These are phyloP conservation scores for Corythornis vintsioides DNA, from an alignment of 2,113 vertebrate species.

Conservation along the genomic window DNA sequence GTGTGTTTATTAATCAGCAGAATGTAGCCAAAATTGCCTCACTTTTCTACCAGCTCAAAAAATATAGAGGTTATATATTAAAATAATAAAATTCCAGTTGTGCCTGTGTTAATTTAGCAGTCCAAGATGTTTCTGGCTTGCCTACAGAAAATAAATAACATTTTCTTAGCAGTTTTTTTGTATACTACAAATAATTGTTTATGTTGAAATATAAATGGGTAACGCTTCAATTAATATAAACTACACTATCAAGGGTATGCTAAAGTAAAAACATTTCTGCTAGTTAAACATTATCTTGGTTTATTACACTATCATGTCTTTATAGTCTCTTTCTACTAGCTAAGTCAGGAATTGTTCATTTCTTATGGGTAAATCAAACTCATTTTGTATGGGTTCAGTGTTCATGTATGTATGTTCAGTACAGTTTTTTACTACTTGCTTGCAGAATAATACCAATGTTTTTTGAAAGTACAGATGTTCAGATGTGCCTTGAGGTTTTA, in stretches of 20 bases:
- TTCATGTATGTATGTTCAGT: neutral
- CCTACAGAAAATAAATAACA: neutral
- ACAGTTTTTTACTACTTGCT: neutral
- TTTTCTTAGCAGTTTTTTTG: neutral
- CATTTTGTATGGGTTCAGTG: neutral
- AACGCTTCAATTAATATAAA: neutral
- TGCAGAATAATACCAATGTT: neutral
- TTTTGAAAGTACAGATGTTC: neutral
- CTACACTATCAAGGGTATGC: neutral
- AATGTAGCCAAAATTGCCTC: neutral
- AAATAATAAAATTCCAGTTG: neutral
- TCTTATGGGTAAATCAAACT: neutral
- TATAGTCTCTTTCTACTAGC: neutral
- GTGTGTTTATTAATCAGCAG: neutral
- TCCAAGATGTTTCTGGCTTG: neutral
- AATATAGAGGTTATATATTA: neutral
- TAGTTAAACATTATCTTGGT: neutral
- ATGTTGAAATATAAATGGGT: neutral
- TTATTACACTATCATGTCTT: neutral
- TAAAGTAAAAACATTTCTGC: neutral
- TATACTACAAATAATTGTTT: neutral
- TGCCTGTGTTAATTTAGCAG: neutral
- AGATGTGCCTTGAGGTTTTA: neutral
- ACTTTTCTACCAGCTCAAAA: neutral
- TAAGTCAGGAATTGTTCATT: neutral